Conservation (phyloP, 2,797 vertebrate species). For the Balearica regulorum region DNA sequence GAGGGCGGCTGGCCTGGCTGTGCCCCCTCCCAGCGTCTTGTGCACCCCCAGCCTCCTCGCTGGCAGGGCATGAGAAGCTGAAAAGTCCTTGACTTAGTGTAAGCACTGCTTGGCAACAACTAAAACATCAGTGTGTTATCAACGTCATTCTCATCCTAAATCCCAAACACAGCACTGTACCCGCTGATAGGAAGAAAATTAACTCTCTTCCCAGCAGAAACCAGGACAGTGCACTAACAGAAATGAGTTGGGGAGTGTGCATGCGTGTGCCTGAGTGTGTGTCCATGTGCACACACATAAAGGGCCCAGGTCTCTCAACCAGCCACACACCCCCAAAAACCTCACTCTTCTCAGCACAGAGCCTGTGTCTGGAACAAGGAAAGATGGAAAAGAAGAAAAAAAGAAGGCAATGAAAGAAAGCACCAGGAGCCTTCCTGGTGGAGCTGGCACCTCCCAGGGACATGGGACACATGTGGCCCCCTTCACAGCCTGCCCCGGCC, state of each 20-base stretch:
- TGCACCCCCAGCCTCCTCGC: no score
- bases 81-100: no score
- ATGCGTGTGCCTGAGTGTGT: neutral
- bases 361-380: neutral
- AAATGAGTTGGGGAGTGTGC: accelerated
- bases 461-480: accelerated
- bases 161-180: no score
- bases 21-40: no score
- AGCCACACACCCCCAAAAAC: neutral
- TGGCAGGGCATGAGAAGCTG: no score
- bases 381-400: neutral
- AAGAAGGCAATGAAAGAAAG: neutral
- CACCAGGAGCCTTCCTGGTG: accelerated
- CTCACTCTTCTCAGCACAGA: accelerated
- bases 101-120: no score
- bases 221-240: neutral
- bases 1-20: no score
- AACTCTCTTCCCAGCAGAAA: no score
- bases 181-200: no score
- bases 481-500: neutral
- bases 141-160: no score
- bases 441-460: no score
- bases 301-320: neutral
- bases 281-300: accelerated
- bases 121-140: no score